Conservation (phyloP, 2,888 invertebrate species). For the Muscina levida region DNA sequence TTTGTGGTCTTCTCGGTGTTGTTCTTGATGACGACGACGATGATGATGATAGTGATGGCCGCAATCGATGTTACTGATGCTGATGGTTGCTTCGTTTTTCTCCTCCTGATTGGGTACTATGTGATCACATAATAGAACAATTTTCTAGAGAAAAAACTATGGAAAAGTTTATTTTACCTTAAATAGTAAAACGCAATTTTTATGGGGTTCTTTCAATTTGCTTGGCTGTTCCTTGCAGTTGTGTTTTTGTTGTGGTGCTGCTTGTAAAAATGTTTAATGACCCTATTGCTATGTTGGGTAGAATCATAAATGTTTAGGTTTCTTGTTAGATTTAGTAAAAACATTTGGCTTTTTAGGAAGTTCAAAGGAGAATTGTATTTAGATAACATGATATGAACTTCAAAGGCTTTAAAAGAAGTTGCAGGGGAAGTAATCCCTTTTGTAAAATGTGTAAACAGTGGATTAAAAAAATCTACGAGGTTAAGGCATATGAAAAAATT, state of each 20-base stretch:
- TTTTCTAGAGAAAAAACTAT: neutral
- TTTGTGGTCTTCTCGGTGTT: neutral
- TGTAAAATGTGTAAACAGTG: no score
- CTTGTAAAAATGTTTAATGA: neutral
- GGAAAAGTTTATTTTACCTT: neutral
- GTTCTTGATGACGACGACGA: neutral
- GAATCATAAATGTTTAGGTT: no score
- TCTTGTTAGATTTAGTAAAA: no score
- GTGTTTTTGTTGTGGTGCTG: no score
- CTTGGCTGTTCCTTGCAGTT: neutral
- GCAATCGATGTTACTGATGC: neutral
- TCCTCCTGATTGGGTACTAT: neutral
- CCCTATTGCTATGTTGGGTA: neutral
- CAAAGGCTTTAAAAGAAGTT: no score
- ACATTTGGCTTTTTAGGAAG: no score
- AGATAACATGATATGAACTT: no score
- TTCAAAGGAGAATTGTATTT: no score
- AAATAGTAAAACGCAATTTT: neutral
- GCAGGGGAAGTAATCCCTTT: no score
- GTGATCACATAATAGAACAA: constrained; percentile 28
- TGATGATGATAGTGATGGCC: neutral
- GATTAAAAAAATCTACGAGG: no score
- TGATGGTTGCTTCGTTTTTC: neutral
- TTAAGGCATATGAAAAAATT: no score
- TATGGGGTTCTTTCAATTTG: neutral